These are phyloP conservation scores for Clistopyga incitator DNA, from an alignment of 2,888 invertebrate species.

Conservation along the genomic window DNA sequence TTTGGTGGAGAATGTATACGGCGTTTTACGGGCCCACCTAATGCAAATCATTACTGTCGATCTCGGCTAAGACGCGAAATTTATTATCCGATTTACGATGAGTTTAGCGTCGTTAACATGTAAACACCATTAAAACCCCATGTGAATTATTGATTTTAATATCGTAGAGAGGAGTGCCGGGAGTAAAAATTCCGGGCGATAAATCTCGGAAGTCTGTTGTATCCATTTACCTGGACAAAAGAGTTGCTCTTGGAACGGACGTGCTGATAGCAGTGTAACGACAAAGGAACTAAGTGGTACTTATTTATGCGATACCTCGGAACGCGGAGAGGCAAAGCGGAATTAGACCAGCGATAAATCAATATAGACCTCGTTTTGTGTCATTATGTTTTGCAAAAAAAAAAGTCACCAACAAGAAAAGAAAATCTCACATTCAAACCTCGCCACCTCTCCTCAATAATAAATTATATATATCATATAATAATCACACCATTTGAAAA, in stretches of 20 bases:
- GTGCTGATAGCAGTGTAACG: conserved; percentile 72
- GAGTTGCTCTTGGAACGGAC: conserved; percentile 69
- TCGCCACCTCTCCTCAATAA: too few species aligned
- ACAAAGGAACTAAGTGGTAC: conserved; percentile 81
- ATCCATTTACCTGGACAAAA: conserved; percentile 75
- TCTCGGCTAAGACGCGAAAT: background rate
- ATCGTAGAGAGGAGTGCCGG: conserved; percentile 63
- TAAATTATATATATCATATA: too few species aligned
- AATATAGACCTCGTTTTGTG: conserved; percentile 73
- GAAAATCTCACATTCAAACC: too few species aligned
- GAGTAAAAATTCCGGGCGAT: conserved; percentile 75
- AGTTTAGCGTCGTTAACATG: conserved; percentile 34
- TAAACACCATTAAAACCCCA: conserved; percentile 15
- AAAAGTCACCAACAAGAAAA: too few species aligned
- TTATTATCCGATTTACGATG: background rate
- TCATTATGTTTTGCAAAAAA: background rate
- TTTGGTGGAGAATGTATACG: background rate
- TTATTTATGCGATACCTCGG: conserved; percentile 80
- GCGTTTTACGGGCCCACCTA: background rate
- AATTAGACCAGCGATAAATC: conserved; percentile 79
- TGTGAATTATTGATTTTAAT: conserved; percentile 80
- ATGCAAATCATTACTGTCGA: background rate
- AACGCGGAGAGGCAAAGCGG: conserved; percentile 67
- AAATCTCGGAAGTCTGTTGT: conserved; percentile 76
- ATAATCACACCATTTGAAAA: too few species aligned